Conservation (phyloP, 2,113 vertebrate genomes). For the Scomber japonicus region DNA sequence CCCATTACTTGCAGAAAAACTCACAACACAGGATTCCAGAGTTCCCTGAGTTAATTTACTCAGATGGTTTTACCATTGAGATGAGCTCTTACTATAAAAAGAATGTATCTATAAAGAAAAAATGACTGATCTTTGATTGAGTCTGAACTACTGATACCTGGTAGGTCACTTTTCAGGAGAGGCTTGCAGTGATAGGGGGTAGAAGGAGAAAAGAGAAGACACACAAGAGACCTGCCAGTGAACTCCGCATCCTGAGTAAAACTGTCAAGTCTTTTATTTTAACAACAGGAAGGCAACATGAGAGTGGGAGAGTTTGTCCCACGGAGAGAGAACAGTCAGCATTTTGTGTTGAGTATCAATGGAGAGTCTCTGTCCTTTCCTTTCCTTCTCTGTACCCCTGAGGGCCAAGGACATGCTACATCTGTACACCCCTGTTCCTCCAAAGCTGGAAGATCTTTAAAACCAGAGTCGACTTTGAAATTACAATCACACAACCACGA, state of each 20-base stretch:
- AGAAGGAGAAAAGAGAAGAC: constrained; percentile 8
- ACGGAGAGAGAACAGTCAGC: constrained; percentile 64
- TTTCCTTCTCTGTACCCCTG: background rate
- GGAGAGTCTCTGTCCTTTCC: constrained; percentile 51
- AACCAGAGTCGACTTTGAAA: constrained; percentile 12
- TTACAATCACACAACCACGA: background rate
- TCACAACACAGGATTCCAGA: background rate
- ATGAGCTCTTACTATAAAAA: constrained; percentile 20
- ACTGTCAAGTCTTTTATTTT: constrained; percentile 52
- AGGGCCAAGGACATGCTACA: constrained; percentile 11
- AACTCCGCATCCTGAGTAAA: constrained; percentile 53
- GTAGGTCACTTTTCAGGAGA: constrained; percentile 14
- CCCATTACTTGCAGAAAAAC: constrained; percentile 25
- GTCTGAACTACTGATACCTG: constrained; percentile 5
- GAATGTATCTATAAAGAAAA: background rate
- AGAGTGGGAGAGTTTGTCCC: constrained; percentile 45
- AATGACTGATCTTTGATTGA: constrained; percentile 5
- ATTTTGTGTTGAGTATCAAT: constrained; percentile 67
- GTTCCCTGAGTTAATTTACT: constrained; percentile 14
- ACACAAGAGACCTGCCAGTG: constrained; percentile 38
- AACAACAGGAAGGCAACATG: constrained; percentile 66
- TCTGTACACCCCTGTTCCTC: background rate
- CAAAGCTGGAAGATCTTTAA: background rate
- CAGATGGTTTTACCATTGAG: constrained; percentile 20
- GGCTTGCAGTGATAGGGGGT: constrained; percentile 1